phyloP scores from a whole-genome alignment of 2,888 invertebrate genomes.

The Mesorhabditis belari region DNA sequence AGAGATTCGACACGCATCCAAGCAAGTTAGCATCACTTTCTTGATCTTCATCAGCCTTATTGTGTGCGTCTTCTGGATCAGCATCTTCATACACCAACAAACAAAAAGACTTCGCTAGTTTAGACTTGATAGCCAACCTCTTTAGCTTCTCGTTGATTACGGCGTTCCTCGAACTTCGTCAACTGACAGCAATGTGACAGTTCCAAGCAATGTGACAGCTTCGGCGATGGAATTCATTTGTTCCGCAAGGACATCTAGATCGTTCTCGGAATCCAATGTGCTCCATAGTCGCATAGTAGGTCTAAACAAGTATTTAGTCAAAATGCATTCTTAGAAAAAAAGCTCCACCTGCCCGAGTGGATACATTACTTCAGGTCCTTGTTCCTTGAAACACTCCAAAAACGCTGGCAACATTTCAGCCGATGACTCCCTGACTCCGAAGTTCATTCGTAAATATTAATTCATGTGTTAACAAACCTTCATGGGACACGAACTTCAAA shows the following conservation, averaged over 20 bases:
- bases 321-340: not conserved
- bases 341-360: conserved; percentile 53
- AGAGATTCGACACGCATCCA: conserved; percentile 37
- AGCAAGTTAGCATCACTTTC: conserved; percentile 44
- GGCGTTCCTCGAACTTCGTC: conserved; percentile 36
- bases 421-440: conserved; percentile 85
- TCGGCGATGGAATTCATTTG: conserved; percentile 74
- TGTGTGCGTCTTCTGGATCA: conserved; percentile 72
- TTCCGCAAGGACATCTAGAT: conserved; percentile 74
- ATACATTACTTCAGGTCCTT: conserved; percentile 51
- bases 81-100: conserved; percentile 80
- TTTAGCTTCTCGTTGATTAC: conserved; percentile 27
- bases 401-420: conserved; percentile 82
- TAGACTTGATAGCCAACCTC: conserved; percentile 26
- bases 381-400: conserved; percentile 76
- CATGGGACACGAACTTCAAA: conserved; percentile 87
- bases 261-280: conserved; percentile 73
- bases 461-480: too few species aligned
- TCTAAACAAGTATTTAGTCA: not conserved
- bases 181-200: conserved; percentile 35
- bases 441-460: too few species aligned
- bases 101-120: too few species aligned
- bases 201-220: conserved; percentile 55
- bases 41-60: conserved; percentile 42
- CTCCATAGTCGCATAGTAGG: conserved; percentile 76